Base-by-base conservation (phyloP, 2,888 invertebrate genomes). In the Ectemnius lituratus region DNA sequence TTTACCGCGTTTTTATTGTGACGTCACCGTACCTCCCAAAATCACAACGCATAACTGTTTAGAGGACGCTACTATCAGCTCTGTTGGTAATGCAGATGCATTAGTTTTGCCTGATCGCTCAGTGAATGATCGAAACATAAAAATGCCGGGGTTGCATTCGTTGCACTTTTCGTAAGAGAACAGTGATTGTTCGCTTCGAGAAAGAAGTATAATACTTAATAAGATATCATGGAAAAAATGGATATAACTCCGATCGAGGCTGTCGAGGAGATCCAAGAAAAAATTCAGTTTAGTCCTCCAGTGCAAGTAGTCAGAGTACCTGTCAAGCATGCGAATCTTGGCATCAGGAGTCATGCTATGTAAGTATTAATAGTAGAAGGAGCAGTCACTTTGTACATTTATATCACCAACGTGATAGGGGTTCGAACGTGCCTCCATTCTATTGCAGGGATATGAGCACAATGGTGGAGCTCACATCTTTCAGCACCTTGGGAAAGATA, bases 391-490 rank as follows among this genome's bases (percentile, higher is more conserved):
- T 14, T 75, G 23, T 47, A 47, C n/a, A 5, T 11, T 52, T 16
- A 14, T 13, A 71, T 28, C 0, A 62, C 8, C 61, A 62, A 18
- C 14, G 46, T 11, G 11, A 37, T 37, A 37, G 5, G 37, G 5
- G 5, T 37, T 37, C 37, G 37, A 37, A 11, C 11, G 11, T 37
- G 37, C 37, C 8, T 37, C 5, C 37, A 8, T 37, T 37, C 37
- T 37, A 11, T 11, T 37, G 37, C 11, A 98, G 97, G 92, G 97
- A 98, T 91, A 95, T 95, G 66, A 97, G 97, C 87, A 96, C 96
- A 87, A 93, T 98, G 87, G 96, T 98, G 62, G 97, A 97, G 91
- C 95, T 97, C 77, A 95, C 96, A 1, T 95, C 97, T 46, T 98
- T 98, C 91, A 95, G 96, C 61, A 94, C 95, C 60, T 92, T 97